These are phyloP conservation scores for Zaprionus kolodkinae DNA, from an alignment of 1,140 invertebrate species.

Conservation along the genomic window DNA sequence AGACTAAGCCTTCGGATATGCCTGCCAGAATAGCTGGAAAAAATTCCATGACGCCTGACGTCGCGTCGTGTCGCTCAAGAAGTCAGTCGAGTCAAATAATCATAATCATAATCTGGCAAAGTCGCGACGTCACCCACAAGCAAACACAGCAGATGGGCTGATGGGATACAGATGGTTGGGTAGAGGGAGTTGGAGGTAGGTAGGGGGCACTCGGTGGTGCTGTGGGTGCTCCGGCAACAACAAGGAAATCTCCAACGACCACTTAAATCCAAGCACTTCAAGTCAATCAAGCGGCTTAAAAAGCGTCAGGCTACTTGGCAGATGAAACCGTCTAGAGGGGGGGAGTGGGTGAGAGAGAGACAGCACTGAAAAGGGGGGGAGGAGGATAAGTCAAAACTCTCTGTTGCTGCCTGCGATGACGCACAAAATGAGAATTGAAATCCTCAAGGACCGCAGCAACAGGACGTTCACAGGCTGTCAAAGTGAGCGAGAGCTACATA, in stretches of 20 bases:
- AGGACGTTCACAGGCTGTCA: conserved; percentile 17
- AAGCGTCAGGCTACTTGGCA: conserved; percentile 43
- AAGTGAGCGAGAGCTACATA: conserved; percentile 25
- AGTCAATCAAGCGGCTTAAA: conserved; percentile 68
- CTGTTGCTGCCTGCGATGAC: conserved; percentile 29
- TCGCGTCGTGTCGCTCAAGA: conserved; percentile 29
- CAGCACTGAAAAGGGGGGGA: neutral
- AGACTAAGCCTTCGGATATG: conserved; percentile 29
- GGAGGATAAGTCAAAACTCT: conserved; percentile 29
- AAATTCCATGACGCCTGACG: conserved; percentile 30
- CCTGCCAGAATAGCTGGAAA: neutral
- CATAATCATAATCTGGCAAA: conserved; percentile 37
- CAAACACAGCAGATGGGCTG: neutral
- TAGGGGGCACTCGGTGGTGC: neutral
- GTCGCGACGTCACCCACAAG: conserved; percentile 10
- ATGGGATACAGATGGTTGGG: neutral
- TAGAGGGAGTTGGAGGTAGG: neutral
- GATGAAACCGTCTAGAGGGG: conserved; percentile 2
- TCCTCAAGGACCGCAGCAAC: conserved; percentile 49
- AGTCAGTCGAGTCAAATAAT: conserved; percentile 48
- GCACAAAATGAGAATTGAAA: conserved; percentile 57
- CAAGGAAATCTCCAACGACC: conserved; percentile 58
- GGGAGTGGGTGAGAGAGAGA: too few relatives aligned
- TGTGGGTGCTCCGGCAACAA: conserved; percentile 16
- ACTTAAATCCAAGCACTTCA: conserved; percentile 64